phyloP scores from a whole-genome alignment of 2,888 invertebrate genomes.

The Gordius sp. region DNA sequence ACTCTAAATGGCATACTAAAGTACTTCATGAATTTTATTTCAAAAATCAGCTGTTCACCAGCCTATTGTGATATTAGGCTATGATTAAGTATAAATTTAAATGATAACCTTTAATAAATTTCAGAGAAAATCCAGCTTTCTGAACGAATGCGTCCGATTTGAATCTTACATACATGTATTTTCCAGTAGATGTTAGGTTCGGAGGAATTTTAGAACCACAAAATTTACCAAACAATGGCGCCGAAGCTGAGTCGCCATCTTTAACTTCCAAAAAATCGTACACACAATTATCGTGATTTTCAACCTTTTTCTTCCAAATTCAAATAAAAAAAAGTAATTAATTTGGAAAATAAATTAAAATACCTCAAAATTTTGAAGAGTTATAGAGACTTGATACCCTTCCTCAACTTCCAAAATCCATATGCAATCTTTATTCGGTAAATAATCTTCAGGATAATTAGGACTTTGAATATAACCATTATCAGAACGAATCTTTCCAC shows the following conservation, averaged over 20 bases:
- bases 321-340: too few relatives aligned
- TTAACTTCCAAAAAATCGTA: constrained; percentile 86
- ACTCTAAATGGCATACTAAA: too few relatives aligned
- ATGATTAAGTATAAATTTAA: too few relatives aligned
- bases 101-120: constrained; percentile 75
- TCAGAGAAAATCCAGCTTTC: constrained; percentile 83
- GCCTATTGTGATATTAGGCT: too few relatives aligned
- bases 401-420: constrained; percentile 80
- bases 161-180: constrained; percentile 70
- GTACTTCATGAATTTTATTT: too few relatives aligned
- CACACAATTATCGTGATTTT: constrained; percentile 89
- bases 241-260: constrained; percentile 56
- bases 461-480: constrained; percentile 64
- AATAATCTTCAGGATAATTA: constrained; percentile 87
- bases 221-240: constrained; percentile 45
- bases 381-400: constrained; percentile 56
- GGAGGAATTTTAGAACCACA: constrained; percentile 82
- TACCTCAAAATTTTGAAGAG: constrained; percentile 79
- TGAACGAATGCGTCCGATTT: constrained; percentile 86
- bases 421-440: constrained; percentile 73
- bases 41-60: too few relatives aligned
- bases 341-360: too few relatives aligned
- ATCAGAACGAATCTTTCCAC: constrained; percentile 59
- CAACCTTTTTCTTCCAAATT: too few relatives aligned
- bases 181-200: constrained; percentile 66